A percentile compares a stretch with the other conserved stretches of the same genome.
These are phyloP conservation scores for Aurelia sp. DNA, from an alignment of 30 jellyfish, hydroid and myxozoan genomes.

Conservation along the genomic window DNA sequence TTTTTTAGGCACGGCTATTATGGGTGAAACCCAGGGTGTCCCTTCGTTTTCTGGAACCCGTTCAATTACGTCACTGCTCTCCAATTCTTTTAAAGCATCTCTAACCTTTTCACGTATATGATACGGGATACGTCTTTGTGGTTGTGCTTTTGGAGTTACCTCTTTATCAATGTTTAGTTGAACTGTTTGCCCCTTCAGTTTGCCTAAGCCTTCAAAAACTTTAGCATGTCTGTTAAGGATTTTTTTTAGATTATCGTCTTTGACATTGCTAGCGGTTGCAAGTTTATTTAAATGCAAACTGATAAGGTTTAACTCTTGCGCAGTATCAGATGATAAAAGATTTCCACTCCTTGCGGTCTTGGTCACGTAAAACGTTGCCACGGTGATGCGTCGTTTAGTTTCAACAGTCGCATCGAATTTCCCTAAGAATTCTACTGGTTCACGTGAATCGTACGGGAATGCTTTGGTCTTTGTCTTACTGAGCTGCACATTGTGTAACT, in stretches of 20 bases:
- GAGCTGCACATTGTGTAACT: no score
- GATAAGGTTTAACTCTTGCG: no score
- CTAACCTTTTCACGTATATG: slow-evolving; percentile 24
- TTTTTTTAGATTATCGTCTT: background rate
- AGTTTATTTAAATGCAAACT: no score
- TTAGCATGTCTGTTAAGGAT: background rate
- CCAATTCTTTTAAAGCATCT: slow-evolving; percentile 9
- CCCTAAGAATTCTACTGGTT: no score
- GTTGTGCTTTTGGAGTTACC: slow-evolving; percentile 19
- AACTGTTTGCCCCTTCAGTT: background rate
- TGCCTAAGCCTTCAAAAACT: slow-evolving; percentile 21
- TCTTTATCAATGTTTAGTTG: background rate
- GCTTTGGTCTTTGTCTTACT: no score
- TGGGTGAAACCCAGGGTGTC: slow-evolving; percentile 24
- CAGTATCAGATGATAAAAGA: no score
- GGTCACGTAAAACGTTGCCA: no score
- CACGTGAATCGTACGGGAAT: no score
- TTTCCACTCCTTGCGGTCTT: no score
- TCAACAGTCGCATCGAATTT: no score
- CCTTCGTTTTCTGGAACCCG: slow-evolving; percentile 22
- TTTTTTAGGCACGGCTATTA: slow-evolving; percentile 23
- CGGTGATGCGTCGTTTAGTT: no score
- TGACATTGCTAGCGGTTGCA: no score
- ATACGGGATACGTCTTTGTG: slow-evolving; percentile 22
- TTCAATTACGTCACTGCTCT: slow-evolving; percentile 21